Percentiles rank a stretch among this genome's conserved stretches.
These are phyloP conservation scores for Standfussiana lucernea DNA, from an alignment of 2,888 invertebrate genomes.

Conservation along the genomic window DNA sequence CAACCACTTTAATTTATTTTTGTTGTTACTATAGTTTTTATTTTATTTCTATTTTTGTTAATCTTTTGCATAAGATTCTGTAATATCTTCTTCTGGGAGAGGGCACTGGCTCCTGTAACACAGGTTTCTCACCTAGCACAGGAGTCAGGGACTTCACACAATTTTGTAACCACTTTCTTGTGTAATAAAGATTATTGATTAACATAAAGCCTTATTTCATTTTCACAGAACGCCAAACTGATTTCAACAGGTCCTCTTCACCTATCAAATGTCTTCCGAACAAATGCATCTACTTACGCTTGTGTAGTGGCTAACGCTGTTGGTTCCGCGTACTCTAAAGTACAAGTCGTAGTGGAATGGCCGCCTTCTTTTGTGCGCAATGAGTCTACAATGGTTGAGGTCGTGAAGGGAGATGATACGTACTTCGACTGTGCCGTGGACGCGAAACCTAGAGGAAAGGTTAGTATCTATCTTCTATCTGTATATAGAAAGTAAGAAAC, in stretches of 20 bases:
- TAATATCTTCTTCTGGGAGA: too few relatives aligned
- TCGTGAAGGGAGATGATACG: conserved; percentile 76
- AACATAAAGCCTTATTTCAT: conserved; percentile 24
- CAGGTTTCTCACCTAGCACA: too few relatives aligned
- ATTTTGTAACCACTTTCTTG: too few relatives aligned
- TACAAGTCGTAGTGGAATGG: conserved; percentile 90
- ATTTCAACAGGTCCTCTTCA: conserved; percentile 74
- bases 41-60: too few relatives aligned
- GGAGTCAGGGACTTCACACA: too few relatives aligned
- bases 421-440: conserved; percentile 82
- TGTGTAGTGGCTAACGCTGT: conserved; percentile 91
- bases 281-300: conserved; percentile 89
- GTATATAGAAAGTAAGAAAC: too few relatives aligned
- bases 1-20: too few relatives aligned
- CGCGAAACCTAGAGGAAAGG: conserved; percentile 83
- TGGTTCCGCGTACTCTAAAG: conserved; percentile 88
- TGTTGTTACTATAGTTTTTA: too few relatives aligned
- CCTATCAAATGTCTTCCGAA: conserved; percentile 79
- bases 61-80: too few relatives aligned
- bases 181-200: too few relatives aligned
- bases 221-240: conserved; percentile 79
- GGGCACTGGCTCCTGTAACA: too few relatives aligned
- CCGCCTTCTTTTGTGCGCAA: conserved; percentile 76
- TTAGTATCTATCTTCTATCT: too few relatives aligned
- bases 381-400: conserved; percentile 59